Evolutionary conservation across 2,888 invertebrate genomes (phyloP), one percentile per base, ranked within the genome.

Genomic region (Agelastica alni): DNA sequence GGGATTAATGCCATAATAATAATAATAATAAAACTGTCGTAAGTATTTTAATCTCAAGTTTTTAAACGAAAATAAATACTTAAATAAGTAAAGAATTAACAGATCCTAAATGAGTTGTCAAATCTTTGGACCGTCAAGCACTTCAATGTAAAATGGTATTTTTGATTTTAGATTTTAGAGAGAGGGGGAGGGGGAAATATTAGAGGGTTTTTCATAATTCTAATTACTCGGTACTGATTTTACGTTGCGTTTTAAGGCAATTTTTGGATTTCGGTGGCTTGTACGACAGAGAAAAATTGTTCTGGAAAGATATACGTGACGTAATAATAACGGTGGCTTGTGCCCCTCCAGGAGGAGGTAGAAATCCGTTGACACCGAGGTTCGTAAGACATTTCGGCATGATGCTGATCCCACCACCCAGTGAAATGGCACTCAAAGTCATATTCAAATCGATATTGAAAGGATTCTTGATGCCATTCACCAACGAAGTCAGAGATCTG

Each of bases 311-410:
- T 5, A 86, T 95, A n/a, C 78, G 86, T 57, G 91, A 94, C 74
- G 88, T 94, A 30, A 87, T 91, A 0, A 75, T 96, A 45, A 83
- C 88, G 0, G 86, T 87, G 34, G 93, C 93, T 51, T 94, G 95
- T 74, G 91, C 89, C 0, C 95, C 95, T 1, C 94, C 95, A 0
- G 94, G 95, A 0, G 95, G 95, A 6, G 95, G 95, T 0, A 80
- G 93, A 39, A 92, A 94, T 71, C 88, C 90, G 6, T 80, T 96
- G 9, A 91, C 93, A 0, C 86, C 88, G 0, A 80, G 94, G 63
- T 93, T 93, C 74, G 84, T 93, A 2, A 81, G 96, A 3, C 95
- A 96, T 77, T 95, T 96, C 76, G 92, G 89, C 9, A 85, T 95
- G 79, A 79, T 96, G 54, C 83, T 87, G 20, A 87, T 96, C 63